These are phyloP conservation scores for Acholoe squamosa DNA, from an alignment of 2,888 invertebrate species.

Conservation along the genomic window DNA sequence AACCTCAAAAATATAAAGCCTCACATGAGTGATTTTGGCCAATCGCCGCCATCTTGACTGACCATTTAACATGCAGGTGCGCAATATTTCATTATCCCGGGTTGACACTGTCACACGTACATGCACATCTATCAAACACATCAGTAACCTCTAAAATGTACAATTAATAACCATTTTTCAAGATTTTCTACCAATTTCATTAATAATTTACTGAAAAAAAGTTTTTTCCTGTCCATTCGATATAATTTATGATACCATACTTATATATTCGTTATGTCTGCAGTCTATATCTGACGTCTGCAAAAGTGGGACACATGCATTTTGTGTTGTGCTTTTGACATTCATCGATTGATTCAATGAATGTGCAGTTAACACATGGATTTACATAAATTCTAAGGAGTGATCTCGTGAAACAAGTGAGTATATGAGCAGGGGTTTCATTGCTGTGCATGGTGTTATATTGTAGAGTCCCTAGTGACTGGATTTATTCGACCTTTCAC, in stretches of 20 bases:
- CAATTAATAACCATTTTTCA: no score
- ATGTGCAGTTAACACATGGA: neutral
- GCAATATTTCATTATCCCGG: no score
- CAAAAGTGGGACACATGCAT: slow-evolving; percentile 52
- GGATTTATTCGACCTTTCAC: no score
- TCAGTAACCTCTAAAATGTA: no score
- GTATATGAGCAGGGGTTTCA: neutral
- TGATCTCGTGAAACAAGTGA: neutral
- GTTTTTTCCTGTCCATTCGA: no score
- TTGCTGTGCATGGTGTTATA: no score
- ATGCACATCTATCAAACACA: no score
- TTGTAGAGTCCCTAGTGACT: no score
- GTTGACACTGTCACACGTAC: no score
- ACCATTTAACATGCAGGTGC: neutral
- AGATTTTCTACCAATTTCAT: no score
- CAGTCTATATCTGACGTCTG: slow-evolving; percentile 42
- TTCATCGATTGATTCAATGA: slow-evolving; percentile 47
- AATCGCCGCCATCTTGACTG: neutral
- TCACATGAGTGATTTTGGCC: neutral
- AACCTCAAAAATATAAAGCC: neutral
- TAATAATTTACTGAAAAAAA: no score
- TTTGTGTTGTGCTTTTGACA: slow-evolving; percentile 47
- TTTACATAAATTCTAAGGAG: neutral
- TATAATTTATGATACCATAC: neutral
- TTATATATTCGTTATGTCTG: neutral